A percentile compares a stretch with the other conserved stretches of the same genome.
Conservation (phyloP, 2,888 invertebrate species). For the Anticlea derivata region DNA sequence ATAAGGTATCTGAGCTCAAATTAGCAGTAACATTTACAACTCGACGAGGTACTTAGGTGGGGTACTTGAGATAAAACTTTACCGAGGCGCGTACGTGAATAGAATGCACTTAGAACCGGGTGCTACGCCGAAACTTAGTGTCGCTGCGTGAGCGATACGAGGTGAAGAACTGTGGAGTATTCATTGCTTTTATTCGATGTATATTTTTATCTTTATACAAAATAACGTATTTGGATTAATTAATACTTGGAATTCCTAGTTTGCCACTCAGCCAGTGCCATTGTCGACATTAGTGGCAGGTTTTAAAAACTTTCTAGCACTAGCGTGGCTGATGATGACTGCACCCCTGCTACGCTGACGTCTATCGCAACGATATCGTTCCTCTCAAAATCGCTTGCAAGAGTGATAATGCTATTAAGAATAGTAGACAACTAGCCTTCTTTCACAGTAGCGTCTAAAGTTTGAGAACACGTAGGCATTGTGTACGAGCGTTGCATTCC, state of each 20-base stretch:
- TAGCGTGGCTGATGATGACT: no score
- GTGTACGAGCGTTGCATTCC: slow-evolving; percentile 37
- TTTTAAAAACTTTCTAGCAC: no score
- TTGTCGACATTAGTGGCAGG: no score
- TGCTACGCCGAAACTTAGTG: slow-evolving; percentile 18
- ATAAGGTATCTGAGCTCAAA: slow-evolving; percentile 34
- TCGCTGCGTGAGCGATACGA: slow-evolving; percentile 14
- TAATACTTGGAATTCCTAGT: no score
- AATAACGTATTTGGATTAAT: no score
- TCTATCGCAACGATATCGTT: no score
- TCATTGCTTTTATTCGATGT: no score
- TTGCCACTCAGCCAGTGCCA: no score
- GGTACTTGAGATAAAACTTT: slow-evolving; percentile 40
- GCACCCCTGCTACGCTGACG: no score
- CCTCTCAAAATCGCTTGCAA: no score
- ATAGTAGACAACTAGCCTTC: not conserved
- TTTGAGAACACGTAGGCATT: slow-evolving; percentile 31
- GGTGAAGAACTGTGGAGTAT: not conserved
- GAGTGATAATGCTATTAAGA: no score
- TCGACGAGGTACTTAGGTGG: slow-evolving; percentile 28
- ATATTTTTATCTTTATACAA: no score
- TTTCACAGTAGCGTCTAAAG: slow-evolving; percentile 26
- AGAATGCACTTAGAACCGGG: slow-evolving; percentile 33
- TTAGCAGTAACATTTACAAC: slow-evolving; percentile 42
- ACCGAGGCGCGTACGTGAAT: slow-evolving; percentile 39